phyloP scores from a whole-genome alignment of 2,888 invertebrate species.

The Pocota personata region DNA sequence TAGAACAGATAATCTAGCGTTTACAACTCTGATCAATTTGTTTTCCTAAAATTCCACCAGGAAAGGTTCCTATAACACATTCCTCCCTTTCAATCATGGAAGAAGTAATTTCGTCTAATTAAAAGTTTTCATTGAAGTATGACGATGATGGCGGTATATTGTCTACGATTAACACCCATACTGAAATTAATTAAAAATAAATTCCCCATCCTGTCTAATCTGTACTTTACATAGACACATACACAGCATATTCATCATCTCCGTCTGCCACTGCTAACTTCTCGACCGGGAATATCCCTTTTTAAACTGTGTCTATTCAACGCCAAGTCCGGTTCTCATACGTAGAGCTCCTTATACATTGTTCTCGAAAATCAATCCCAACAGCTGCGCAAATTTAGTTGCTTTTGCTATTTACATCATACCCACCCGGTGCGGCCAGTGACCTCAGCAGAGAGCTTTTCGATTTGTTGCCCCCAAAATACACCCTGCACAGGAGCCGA shows the following conservation, averaged over 20 bases:
- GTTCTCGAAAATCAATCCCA: slow-evolving; percentile 27
- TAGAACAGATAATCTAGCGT: background rate
- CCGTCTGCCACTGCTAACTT: background rate
- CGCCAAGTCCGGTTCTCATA: background rate
- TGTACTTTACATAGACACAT: background rate
- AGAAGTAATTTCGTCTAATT: background rate
- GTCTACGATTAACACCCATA: background rate
- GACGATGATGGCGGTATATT: background rate
- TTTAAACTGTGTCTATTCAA: background rate
- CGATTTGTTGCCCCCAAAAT: background rate
- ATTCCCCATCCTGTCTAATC: background rate
- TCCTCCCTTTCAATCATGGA: background rate
- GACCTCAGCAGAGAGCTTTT: slow-evolving; percentile 45
- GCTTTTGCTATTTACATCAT: slow-evolving; percentile 10
- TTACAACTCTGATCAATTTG: background rate
- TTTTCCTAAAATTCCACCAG: background rate
- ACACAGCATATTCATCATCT: background rate
- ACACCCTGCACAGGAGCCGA: background rate
- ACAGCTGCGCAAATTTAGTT: slow-evolving; percentile 22
- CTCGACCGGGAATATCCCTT: background rate
- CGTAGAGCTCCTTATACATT: background rate
- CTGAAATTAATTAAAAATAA: background rate
- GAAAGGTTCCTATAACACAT: too few relatives aligned
- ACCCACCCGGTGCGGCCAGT: slow-evolving; percentile 28
- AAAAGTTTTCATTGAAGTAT: background rate